Evolutionary conservation across 2,797 vertebrate genomes (phyloP).

Genomic region (Acrocephalus scirpaceus): DNA sequence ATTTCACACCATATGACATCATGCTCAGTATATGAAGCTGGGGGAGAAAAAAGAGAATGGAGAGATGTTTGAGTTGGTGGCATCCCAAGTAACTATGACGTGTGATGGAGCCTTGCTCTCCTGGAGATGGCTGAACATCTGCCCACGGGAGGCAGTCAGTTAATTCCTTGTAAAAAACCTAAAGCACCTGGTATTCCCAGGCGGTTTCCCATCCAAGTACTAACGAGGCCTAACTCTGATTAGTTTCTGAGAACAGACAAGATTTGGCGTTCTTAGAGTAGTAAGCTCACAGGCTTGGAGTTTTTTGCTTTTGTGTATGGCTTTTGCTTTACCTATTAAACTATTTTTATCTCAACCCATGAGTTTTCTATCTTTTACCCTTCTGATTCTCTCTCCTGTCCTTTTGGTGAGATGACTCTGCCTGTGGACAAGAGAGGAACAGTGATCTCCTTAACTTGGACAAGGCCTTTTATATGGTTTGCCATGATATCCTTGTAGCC

Average conservation of each 20-base stretch:
- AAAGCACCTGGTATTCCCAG: not conserved
- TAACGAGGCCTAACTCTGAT: not conserved
- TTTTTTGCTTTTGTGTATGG: not conserved
- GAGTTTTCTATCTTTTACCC: not conserved
- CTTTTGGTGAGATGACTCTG: not conserved
- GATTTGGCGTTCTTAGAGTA: not conserved
- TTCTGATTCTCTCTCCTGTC: not conserved
- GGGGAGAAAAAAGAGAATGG: not conserved
- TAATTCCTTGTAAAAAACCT: not conserved
- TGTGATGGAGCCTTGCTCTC: not conserved
- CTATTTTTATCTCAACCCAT: not conserved
- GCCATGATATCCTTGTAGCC: not conserved
- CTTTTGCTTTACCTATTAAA: not conserved
- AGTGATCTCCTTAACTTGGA: not conserved
- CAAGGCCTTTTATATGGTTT: not conserved
- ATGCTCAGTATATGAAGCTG: not conserved
- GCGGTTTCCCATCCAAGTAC: not conserved
- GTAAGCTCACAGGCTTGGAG: not conserved
- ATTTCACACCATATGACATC: not conserved
- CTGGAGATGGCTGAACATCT: not conserved
- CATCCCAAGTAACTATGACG: not conserved
- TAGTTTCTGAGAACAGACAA: not conserved
- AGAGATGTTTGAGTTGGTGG: not conserved
- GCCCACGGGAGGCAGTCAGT: not conserved
- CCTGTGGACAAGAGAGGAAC: not conserved